phyloP scores from a whole-genome alignment of 2,797 vertebrate species.

The Sebastes trivittatus region DNA sequence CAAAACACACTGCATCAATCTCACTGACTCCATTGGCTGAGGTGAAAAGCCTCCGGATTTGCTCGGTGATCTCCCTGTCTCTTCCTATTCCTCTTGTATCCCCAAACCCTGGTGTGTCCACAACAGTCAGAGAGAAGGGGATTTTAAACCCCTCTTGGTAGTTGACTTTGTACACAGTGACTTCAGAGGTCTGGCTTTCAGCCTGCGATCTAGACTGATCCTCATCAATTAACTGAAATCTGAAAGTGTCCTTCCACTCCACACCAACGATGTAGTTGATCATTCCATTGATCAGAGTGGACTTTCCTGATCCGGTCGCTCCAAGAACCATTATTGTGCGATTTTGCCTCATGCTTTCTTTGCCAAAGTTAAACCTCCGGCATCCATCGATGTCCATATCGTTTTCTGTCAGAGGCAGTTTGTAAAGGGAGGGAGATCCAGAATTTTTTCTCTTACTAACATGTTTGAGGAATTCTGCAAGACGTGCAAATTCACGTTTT shows the following conservation, averaged over 20 bases:
- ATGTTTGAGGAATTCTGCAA: conserved; percentile 11
- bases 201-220: conserved; percentile 33
- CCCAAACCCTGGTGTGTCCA: conserved; percentile 37
- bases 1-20: conserved; percentile 45
- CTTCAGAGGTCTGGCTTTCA: conserved; percentile 47
- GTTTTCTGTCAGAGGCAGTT: conserved; percentile 20
- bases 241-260: conserved; percentile 34
- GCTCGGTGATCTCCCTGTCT: neutral
- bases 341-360: conserved; percentile 18
- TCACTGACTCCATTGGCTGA: conserved; percentile 13
- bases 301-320: conserved; percentile 46
- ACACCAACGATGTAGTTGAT: conserved; percentile 70
- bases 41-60: conserved; percentile 42
- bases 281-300: conserved; percentile 53
- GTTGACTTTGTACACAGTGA: conserved; percentile 59
- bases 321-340: conserved; percentile 56
- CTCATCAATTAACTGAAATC: conserved; percentile 56
- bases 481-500: neutral
- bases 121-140: conserved; percentile 43
- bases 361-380: neutral
- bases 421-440: conserved; percentile 4
- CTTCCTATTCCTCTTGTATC: neutral
- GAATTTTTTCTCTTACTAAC: neutral
- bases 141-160: conserved; percentile 33
- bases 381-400: conserved; percentile 10